A percentile compares a stretch with the other conserved stretches of the same genome.
phyloP scores from a whole-genome alignment of 2,888 invertebrate species.

The Noctua janthina region DNA sequence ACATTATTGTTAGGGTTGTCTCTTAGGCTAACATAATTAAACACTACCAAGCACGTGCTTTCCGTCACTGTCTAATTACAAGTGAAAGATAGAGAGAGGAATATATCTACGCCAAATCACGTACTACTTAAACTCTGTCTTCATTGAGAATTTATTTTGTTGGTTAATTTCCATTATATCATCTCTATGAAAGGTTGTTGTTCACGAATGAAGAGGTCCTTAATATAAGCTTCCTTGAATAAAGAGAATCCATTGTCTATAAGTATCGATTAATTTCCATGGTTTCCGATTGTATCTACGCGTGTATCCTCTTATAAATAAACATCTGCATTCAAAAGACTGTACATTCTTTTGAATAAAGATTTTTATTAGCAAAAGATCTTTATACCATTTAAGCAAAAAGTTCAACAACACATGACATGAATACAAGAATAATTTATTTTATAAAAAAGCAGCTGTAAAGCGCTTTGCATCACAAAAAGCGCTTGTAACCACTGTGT shows the following conservation, averaged over 20 bases:
- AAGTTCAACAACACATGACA: slow-evolving; percentile 7
- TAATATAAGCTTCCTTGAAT: neutral
- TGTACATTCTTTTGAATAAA: neutral
- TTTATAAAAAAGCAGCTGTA: slow-evolving; percentile 53
- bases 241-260: neutral
- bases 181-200: neutral
- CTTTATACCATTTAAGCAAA: neutral
- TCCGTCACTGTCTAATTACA: neutral
- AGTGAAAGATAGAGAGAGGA: neutral
- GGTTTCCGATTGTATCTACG: neutral
- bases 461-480: slow-evolving; percentile 71
- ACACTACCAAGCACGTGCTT: neutral
- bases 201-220: neutral
- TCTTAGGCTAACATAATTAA: too few relatives aligned
- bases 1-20: neutral
- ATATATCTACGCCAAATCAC: neutral
- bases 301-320: neutral
- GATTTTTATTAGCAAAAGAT: neutral
- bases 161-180: neutral
- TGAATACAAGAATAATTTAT: slow-evolving; percentile 24
- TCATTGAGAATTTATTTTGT: neutral
- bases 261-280: neutral
- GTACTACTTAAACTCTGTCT: neutral
- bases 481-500: slow-evolving; percentile 70
- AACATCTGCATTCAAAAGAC: neutral